A percentile compares a stretch with the other conserved stretches of the same genome.
Conservation (phyloP, 1,140 invertebrate species). For the Anadara kagoshimensis region DNA sequence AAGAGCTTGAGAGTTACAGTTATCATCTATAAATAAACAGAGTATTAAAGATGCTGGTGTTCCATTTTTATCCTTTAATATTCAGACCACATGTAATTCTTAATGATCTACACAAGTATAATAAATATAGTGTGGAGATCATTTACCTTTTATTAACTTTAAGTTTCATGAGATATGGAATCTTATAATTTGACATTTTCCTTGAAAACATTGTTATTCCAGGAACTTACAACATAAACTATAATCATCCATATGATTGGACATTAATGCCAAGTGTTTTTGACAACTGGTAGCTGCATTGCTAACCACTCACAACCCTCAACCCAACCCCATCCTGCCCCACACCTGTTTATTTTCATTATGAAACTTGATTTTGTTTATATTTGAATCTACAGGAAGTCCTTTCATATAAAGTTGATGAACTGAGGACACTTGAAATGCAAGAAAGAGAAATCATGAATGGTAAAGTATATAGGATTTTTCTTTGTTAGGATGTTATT, state of each 20-base stretch:
- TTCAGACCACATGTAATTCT: neutral
- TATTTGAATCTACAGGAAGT: neutral
- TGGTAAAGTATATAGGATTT: neutral
- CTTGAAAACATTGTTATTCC: too few species aligned
- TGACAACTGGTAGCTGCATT: too few species aligned
- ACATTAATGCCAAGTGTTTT: too few species aligned
- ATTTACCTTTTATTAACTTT: too few species aligned
- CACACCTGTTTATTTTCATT: neutral
- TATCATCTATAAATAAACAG: neutral
- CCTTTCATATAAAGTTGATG: neutral
- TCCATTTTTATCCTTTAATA: neutral
- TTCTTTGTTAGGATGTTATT: too few species aligned
- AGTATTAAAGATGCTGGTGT: neutral
- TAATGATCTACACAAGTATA: too few species aligned
- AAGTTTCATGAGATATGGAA: too few species aligned
- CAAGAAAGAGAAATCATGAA: constrained; percentile 1
- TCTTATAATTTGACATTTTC: too few species aligned
- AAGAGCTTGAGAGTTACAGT: neutral
- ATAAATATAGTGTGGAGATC: too few species aligned
- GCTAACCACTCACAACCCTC: neutral
- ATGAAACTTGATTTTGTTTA: neutral
- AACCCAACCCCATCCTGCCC: neutral
- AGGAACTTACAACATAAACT: too few species aligned
- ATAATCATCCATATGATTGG: too few species aligned
- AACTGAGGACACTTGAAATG: neutral